Conservation (phyloP, 2,888 invertebrate species). For the Ornithoptera priamus region DNA sequence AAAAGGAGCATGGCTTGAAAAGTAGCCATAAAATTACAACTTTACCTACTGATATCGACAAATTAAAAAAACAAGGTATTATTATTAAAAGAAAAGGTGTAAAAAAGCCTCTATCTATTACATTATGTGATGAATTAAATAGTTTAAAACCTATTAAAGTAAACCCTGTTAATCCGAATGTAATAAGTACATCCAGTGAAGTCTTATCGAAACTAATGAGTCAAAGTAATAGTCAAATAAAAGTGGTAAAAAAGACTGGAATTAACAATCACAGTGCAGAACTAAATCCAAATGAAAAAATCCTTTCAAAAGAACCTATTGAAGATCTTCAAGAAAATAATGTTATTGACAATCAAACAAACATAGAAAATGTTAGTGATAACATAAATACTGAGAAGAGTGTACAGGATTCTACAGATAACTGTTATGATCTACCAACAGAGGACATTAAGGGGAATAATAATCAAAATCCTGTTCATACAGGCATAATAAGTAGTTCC, state of each 20-base stretch:
- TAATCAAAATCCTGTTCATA: not conserved
- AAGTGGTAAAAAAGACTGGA: constrained; percentile 59
- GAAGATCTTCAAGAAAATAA: constrained; percentile 8
- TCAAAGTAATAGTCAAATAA: constrained; percentile 67
- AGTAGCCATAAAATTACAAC: constrained; percentile 40
- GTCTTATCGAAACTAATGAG: constrained; percentile 64
- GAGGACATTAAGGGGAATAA: not conserved
- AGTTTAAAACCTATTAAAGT: constrained; percentile 30
- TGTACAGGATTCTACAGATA: not conserved
- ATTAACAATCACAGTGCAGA: constrained; percentile 34
- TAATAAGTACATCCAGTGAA: constrained; percentile 51
- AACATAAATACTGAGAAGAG: constrained; percentile 2
- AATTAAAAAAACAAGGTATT: constrained; percentile 68
- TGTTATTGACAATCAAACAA: not conserved
- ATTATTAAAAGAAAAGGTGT: constrained; percentile 58
- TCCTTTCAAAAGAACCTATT: constrained; percentile 7
- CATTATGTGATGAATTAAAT: constrained; percentile 30
- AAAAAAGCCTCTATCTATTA: constrained; percentile 25
- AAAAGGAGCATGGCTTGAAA: constrained; percentile 39
- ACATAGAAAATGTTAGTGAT: not conserved
- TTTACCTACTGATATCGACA: constrained; percentile 55
- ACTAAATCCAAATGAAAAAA: constrained; percentile 31
- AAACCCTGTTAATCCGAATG: constrained; percentile 31
- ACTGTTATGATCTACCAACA: not conserved
- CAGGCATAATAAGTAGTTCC: not conserved